phyloP scores from a whole-genome alignment of 92 coral and sea anemone genomes.

The Parazoanthus darwini region DNA sequence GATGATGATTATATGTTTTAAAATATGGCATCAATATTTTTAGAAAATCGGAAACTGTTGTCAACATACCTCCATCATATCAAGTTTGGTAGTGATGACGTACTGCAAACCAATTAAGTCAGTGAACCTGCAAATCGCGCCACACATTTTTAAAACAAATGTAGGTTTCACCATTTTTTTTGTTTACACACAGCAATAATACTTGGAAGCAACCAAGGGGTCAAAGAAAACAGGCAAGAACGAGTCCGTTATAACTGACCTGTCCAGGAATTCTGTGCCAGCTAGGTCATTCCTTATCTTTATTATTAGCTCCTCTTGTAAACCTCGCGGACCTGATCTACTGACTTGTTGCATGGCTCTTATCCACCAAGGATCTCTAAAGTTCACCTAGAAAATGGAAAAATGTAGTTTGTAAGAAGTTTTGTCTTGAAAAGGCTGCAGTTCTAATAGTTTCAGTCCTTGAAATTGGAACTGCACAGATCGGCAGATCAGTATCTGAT shows the following conservation, averaged over 20 bases:
- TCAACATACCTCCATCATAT: conserved; percentile 70
- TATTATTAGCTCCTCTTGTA: conserved; percentile 52
- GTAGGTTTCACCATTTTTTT: not conserved
- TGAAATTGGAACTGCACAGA: not conserved
- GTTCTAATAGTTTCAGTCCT: no score
- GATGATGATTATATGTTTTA: not conserved
- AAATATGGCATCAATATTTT: not conserved
- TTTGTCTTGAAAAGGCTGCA: not conserved
- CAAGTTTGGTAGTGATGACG: conserved; percentile 74
- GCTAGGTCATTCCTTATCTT: conserved; percentile 82
- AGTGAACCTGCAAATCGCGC: conserved; percentile 58
- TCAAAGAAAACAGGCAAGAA: not conserved
- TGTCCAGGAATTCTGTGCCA: conserved; percentile 60
- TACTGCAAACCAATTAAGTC: conserved; percentile 86
- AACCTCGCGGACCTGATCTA: conserved; percentile 38
- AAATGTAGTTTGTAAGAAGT: not conserved
- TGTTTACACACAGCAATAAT: not conserved
- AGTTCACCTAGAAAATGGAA: conserved; percentile 59
- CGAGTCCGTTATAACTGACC: conserved; percentile 27
- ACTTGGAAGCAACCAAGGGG: not conserved
- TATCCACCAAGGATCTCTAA: conserved; percentile 94
- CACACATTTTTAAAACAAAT: not conserved
- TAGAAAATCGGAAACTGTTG: not conserved
- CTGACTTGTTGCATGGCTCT: conserved; percentile 53
- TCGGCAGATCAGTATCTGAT: no score